A percentile compares a stretch with the other conserved stretches of the same genome.
Conservation (phyloP, 1,140 invertebrate species). For the Andrena cerasifolii region DNA sequence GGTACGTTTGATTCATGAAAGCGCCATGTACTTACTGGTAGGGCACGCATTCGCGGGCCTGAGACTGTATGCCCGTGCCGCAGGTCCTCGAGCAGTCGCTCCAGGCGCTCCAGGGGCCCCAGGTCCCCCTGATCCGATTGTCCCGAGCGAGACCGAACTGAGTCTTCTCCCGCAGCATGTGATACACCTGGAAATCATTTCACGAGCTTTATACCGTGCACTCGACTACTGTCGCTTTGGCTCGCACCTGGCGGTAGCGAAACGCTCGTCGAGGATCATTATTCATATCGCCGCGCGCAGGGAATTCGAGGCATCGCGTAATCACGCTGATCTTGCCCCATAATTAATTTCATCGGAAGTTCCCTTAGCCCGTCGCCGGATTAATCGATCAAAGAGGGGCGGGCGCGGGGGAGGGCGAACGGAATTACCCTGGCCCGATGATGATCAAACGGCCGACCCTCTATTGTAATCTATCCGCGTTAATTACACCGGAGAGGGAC, state of each 20-base stretch:
- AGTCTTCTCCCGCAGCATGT: slow-evolving; percentile 77
- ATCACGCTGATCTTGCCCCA: slow-evolving; percentile 1
- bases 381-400: slow-evolving; percentile 29
- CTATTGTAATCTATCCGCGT: slow-evolving; percentile 23
- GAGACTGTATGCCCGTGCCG: slow-evolving; percentile 79
- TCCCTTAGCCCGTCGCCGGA: neutral
- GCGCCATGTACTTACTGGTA: slow-evolving; percentile 65
- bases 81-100: slow-evolving; percentile 80
- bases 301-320: slow-evolving; percentile 22
- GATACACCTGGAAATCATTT: slow-evolving; percentile 72
- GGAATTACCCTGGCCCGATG: slow-evolving; percentile 10
- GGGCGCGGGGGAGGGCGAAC: slow-evolving; percentile 16
- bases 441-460: slow-evolving; percentile 28
- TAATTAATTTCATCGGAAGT: slow-evolving; percentile 33
- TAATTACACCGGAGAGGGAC: slow-evolving; percentile 10
- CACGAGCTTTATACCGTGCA: neutral
- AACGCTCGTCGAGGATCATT: too few species aligned
- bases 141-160: slow-evolving; percentile 74
- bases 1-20: neutral
- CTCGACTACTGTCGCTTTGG: too few species aligned
- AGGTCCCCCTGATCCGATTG: slow-evolving; percentile 75
- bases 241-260: too few species aligned
- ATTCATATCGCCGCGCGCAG: neutral
- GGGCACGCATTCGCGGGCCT: slow-evolving; percentile 77
- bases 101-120: slow-evolving; percentile 80